Evolutionary conservation across 1,140 invertebrate species (phyloP).

Genomic region (Dufourea novaeangliae): DNA sequence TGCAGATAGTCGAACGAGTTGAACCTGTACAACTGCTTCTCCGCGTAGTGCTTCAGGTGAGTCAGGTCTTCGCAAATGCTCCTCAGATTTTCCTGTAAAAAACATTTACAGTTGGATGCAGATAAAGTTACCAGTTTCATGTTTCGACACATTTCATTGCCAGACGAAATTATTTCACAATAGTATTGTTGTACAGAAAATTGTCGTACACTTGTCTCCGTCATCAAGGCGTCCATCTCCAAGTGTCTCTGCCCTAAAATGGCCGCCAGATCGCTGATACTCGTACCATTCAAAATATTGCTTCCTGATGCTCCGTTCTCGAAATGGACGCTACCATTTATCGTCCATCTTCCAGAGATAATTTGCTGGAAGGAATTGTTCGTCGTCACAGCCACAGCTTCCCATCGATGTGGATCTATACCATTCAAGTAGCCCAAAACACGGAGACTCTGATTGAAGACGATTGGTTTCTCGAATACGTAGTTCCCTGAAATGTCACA

Average conservation of each 20-base stretch:
- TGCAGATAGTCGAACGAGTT: slow-evolving; percentile 78
- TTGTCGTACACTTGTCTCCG: slow-evolving; percentile 64
- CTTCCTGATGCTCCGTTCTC: slow-evolving; percentile 65
- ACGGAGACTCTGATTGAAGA: slow-evolving; percentile 66
- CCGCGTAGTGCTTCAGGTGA: slow-evolving; percentile 56
- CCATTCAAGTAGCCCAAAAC: slow-evolving; percentile 68
- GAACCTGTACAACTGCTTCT: slow-evolving; percentile 78
- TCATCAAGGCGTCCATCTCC: slow-evolving; percentile 57
- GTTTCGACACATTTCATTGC: too few species aligned
- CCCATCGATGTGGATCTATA: slow-evolving; percentile 71
- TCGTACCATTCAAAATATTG: slow-evolving; percentile 68
- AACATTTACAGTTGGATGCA: too few species aligned
- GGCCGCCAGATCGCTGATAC: slow-evolving; percentile 64
- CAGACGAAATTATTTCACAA: too few species aligned
- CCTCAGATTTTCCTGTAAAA: slow-evolving; percentile 58
- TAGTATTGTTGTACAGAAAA: slow-evolving; percentile 17
- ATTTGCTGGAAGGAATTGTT: slow-evolving; percentile 57
- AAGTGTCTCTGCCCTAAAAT: slow-evolving; percentile 58
- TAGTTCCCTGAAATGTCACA: slow-evolving; percentile 65
- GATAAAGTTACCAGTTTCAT: too few species aligned
- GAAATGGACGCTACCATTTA: slow-evolving; percentile 72
- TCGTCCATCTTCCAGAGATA: slow-evolving; percentile 72
- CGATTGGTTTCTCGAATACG: slow-evolving; percentile 70
- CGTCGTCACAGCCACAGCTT: slow-evolving; percentile 61
- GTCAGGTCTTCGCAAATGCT: slow-evolving; percentile 71